Conservation (phyloP, 2,797 vertebrate genomes). For the Neostethus bicornis region DNA sequence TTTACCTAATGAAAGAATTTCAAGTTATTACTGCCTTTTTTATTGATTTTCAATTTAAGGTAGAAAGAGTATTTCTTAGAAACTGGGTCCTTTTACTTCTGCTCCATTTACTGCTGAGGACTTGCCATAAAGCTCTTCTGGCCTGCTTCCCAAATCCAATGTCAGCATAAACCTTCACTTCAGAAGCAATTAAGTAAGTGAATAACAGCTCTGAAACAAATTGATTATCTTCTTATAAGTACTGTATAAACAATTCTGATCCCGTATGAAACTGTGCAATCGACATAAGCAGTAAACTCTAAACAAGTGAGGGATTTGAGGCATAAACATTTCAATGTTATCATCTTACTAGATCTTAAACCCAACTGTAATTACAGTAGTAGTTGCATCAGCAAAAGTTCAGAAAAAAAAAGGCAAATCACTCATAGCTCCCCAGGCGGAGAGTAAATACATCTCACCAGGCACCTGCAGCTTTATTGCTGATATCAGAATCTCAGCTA, state of each 20-base stretch:
- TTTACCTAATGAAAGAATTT: conserved; percentile 8
- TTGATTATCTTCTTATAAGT: background rate
- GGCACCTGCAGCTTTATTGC: conserved; percentile 15
- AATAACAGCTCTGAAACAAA: background rate
- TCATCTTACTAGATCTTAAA: background rate
- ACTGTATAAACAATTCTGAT: background rate
- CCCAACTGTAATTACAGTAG: background rate
- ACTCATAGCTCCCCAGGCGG: background rate
- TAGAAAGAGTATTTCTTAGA: conserved; percentile 37
- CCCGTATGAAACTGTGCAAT: background rate
- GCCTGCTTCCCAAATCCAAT: conserved; percentile 24
- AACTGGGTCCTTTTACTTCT: conserved; percentile 20
- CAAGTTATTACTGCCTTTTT: background rate
- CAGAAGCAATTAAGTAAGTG: conserved; percentile 11
- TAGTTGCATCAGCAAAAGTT: background rate
- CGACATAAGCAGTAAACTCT: background rate
- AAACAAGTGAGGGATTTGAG: background rate
- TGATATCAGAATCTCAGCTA: conserved; percentile 4
- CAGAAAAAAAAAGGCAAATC: no score
- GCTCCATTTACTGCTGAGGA: conserved; percentile 32
- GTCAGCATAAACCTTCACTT: conserved; percentile 20
- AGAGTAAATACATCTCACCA: background rate
- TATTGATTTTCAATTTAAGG: conserved; percentile 49
- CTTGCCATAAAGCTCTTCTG: conserved; percentile 37
- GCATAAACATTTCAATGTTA: background rate